Evolutionary conservation across 2,888 invertebrate genomes (phyloP).

Genomic region (Zeuzera pyrina): DNA sequence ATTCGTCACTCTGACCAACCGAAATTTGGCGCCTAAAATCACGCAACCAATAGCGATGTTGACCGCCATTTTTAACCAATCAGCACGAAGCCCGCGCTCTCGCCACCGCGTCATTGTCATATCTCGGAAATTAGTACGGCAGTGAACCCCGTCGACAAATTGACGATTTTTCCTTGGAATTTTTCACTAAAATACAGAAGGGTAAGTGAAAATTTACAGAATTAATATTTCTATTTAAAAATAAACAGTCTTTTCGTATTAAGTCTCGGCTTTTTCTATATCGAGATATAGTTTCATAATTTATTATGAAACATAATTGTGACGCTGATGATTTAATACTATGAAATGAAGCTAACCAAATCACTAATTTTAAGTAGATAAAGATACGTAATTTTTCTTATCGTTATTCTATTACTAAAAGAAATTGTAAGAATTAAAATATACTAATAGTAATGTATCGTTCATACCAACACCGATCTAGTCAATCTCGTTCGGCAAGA

Average conservation of each 20-base stretch:
- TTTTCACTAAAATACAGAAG: conserved; percentile 36
- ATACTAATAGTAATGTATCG: too few relatives aligned
- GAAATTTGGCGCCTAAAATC: conserved; percentile 69
- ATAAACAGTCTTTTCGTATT: too few relatives aligned
- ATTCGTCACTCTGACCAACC: conserved; percentile 66
- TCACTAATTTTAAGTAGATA: too few relatives aligned
- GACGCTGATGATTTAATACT: too few relatives aligned
- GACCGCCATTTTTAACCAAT: conserved; percentile 70
- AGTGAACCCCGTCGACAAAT: conserved; percentile 68
- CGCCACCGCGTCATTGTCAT: conserved; percentile 68
- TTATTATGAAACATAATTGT: too few relatives aligned
- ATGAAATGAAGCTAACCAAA: too few relatives aligned
- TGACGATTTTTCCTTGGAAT: conserved; percentile 59
- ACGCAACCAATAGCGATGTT: conserved; percentile 44
- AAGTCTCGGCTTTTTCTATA: too few relatives aligned
- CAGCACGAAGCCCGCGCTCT: conserved; percentile 62
- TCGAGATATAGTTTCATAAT: too few relatives aligned
- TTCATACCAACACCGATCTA: conserved; percentile 31
- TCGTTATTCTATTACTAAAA: too few relatives aligned
- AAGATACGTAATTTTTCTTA: background rate
- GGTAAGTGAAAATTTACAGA: conserved; percentile 32
- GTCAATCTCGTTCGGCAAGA: conserved; percentile 58
- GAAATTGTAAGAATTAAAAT: too few relatives aligned
- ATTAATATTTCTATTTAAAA: background rate
- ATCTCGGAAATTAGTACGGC: conserved; percentile 71